phyloP scores from a whole-genome alignment of 2,113 vertebrate genomes.

The Pomatostomus ruficeps region DNA sequence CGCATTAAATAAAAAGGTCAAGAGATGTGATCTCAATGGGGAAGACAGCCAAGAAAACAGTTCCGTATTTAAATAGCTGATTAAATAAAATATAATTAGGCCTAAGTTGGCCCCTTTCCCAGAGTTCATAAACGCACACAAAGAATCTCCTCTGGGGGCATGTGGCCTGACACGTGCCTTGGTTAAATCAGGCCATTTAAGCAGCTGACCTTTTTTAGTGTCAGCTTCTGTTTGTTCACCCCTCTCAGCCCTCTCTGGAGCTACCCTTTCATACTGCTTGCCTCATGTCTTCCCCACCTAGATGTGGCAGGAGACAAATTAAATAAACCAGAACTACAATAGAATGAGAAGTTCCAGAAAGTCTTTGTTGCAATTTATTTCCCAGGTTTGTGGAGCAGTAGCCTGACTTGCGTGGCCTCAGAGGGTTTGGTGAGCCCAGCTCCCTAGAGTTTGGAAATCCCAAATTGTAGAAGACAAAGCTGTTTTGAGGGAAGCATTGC shows the following conservation, averaged over 20 bases:
- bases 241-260: background rate
- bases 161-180: background rate
- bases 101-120: slow-evolving; percentile 63
- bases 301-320: background rate
- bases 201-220: slow-evolving; percentile 31
- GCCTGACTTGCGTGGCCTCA: background rate
- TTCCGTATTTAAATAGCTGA: slow-evolving; percentile 62
- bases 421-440: background rate
- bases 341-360: background rate
- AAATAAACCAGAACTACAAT: background rate
- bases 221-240: slow-evolving; percentile 8
- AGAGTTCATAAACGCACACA: slow-evolving; percentile 68
- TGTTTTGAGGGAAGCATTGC: background rate
- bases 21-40: background rate
- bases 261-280: slow-evolving; percentile 27
- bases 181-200: slow-evolving; percentile 56
- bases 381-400: background rate
- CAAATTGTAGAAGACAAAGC: background rate
- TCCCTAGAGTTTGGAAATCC: background rate
- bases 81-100: slow-evolving; percentile 74
- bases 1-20: slow-evolving; percentile 48
- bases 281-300: background rate
- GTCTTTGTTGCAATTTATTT: background rate
- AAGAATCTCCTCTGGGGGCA: slow-evolving; percentile 24
- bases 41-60: slow-evolving; percentile 41